phyloP scores from a whole-genome alignment of 92 coral and sea anemone genomes.

The Pocillopora grandis region DNA sequence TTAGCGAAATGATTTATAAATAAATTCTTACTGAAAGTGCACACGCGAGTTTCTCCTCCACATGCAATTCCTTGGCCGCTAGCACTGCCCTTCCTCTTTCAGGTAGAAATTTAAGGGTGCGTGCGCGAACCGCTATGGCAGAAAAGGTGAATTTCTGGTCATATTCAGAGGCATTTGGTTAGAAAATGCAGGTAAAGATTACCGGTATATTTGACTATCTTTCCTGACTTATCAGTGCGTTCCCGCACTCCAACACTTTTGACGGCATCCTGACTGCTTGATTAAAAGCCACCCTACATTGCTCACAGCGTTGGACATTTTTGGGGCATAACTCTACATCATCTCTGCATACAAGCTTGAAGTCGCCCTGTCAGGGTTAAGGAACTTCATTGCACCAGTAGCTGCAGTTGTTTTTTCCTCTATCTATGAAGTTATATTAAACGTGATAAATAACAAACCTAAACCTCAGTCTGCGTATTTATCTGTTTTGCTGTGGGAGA shows the following conservation, averaged over 20 bases:
- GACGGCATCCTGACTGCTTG: slow-evolving; percentile 46
- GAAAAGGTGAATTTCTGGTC: too few relatives aligned
- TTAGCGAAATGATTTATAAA: neutral
- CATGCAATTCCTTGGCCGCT: too few relatives aligned
- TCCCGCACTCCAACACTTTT: slow-evolving; percentile 60
- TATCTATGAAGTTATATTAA: neutral
- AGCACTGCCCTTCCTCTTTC: too few relatives aligned
- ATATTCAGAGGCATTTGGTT: too few relatives aligned
- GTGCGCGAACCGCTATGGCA: too few relatives aligned
- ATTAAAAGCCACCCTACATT: slow-evolving; percentile 51
- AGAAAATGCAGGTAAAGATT: too few relatives aligned
- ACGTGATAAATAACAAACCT: neutral
- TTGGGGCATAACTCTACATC: slow-evolving; percentile 64
- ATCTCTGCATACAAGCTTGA: slow-evolving; percentile 50
- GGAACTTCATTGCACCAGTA: slow-evolving; percentile 19
- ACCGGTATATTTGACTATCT: too few relatives aligned
- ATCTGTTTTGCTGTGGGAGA: neutral
- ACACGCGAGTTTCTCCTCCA: too few relatives aligned
- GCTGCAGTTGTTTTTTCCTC: neutral
- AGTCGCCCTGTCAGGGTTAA: slow-evolving; percentile 59
- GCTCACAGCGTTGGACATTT: slow-evolving; percentile 57
- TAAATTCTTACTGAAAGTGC: neutral
- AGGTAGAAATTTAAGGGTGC: too few relatives aligned
- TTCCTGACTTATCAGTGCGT: slow-evolving; percentile 4
- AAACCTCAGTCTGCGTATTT: neutral